Conservation (phyloP, 2,888 invertebrate species). For the Blastobasis lacticolella region DNA sequence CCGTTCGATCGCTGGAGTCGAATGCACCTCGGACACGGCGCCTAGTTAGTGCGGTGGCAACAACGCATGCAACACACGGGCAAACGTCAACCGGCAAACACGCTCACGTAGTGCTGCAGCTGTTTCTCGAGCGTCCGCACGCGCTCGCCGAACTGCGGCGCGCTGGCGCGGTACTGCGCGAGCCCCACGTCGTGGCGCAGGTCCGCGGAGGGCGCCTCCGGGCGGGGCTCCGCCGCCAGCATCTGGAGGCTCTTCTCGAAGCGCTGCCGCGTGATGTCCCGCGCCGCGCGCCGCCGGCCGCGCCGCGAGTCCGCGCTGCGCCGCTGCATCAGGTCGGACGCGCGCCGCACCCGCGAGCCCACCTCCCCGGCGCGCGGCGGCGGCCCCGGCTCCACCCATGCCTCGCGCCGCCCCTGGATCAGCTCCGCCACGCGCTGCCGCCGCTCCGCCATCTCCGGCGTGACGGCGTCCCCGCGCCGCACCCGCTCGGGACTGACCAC, state of each 20-base stretch:
- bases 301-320: slow-evolving; percentile 65
- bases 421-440: slow-evolving; percentile 47
- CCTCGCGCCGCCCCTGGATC: slow-evolving; percentile 19
- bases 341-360: slow-evolving; percentile 80
- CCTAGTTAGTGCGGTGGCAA: no score
- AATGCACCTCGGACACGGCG: no score
- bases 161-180: slow-evolving; percentile 88
- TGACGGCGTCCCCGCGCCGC: slow-evolving; percentile 37
- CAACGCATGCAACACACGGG: slow-evolving; percentile 43
- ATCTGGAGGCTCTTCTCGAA: slow-evolving; percentile 91
- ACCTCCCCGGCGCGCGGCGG: slow-evolving; percentile 48
- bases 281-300: slow-evolving; percentile 46
- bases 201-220: slow-evolving; percentile 76
- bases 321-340: slow-evolving; percentile 84
- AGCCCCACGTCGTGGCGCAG: slow-evolving; percentile 87
- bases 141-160: slow-evolving; percentile 88
- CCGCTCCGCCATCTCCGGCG: slow-evolving; percentile 47
- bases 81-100: slow-evolving; percentile 17
- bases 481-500: slow-evolving; percentile 42
- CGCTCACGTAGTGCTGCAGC: slow-evolving; percentile 64
- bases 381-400: slow-evolving; percentile 15
- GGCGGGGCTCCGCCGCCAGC: slow-evolving; percentile 84
- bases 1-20: no score
- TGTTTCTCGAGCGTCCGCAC: slow-evolving; percentile 82
- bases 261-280: slow-evolving; percentile 83